A percentile compares a stretch with the other conserved stretches of the same genome.
These are phyloP conservation scores for Trachelus troglodyta DNA, from an alignment of 2,888 invertebrate species.

Conservation along the genomic window DNA sequence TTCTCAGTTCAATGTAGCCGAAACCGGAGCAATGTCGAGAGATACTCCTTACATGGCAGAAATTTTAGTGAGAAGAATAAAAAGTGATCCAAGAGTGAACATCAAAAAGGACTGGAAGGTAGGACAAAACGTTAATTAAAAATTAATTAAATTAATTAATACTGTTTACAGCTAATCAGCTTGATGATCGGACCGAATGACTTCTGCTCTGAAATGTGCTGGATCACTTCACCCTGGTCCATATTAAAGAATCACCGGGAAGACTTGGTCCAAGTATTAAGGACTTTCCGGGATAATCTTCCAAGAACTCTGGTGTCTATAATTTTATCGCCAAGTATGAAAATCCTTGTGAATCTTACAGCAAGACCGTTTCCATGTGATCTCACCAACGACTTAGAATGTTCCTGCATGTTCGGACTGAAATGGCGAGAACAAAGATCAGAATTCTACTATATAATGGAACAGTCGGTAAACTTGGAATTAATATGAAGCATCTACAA, in stretches of 20 bases:
- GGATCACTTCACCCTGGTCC: slow-evolving; percentile 60
- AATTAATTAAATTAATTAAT: background rate
- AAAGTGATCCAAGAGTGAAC: slow-evolving; percentile 69
- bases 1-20: slow-evolving; percentile 73
- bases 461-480: slow-evolving; percentile 38
- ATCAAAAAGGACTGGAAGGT: slow-evolving; percentile 74
- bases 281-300: slow-evolving; percentile 70
- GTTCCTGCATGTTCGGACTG: slow-evolving; percentile 71
- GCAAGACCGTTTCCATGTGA: slow-evolving; percentile 65
- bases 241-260: slow-evolving; percentile 66
- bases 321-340: slow-evolving; percentile 68
- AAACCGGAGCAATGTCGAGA: slow-evolving; percentile 70
- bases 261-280: slow-evolving; percentile 68
- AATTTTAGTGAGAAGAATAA: slow-evolving; percentile 69
- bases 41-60: slow-evolving; percentile 72
- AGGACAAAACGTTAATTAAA: slow-evolving; percentile 19
- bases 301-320: slow-evolving; percentile 73
- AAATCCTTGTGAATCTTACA: slow-evolving; percentile 60
- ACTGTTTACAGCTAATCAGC: slow-evolving; percentile 68
- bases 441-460: slow-evolving; percentile 67
- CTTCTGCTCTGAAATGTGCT: slow-evolving; percentile 72
- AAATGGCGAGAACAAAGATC: slow-evolving; percentile 50
- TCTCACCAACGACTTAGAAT: slow-evolving; percentile 66
- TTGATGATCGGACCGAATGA: slow-evolving; percentile 74
- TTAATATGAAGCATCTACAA: background rate